Evolutionary conservation across 2,113 vertebrate genomes (phyloP).

Genomic region (Periophthalmodon schlosseri): DNA sequence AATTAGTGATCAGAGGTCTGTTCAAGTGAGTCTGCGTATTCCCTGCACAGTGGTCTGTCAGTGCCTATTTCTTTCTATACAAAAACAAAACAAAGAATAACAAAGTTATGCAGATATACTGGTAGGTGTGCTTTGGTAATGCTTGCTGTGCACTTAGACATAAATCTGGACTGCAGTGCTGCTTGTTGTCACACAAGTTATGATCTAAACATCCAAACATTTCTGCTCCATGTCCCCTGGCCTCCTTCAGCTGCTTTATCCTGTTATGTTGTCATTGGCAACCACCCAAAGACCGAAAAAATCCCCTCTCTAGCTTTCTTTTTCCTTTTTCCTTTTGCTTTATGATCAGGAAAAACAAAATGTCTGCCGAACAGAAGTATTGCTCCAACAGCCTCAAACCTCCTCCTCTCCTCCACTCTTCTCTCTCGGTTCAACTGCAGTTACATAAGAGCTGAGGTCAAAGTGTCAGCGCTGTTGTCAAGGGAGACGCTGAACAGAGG

Average conservation of each 20-base stretch:
- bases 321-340: slow-evolving; percentile 43
- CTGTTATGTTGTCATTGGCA: slow-evolving; percentile 57
- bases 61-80: neutral
- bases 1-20: neutral
- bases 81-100: neutral
- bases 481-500: slow-evolving; percentile 66
- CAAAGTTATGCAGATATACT: neutral
- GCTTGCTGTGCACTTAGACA: neutral
- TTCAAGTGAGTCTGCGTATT: neutral
- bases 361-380: slow-evolving; percentile 55
- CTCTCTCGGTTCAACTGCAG: slow-evolving; percentile 41
- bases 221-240: slow-evolving; percentile 29
- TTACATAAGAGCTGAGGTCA: slow-evolving; percentile 74
- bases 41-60: too few species aligned
- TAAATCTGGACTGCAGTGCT: slow-evolving; percentile 6
- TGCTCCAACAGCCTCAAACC: slow-evolving; percentile 20
- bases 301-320: slow-evolving; percentile 13
- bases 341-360: slow-evolving; percentile 59
- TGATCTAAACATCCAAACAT: slow-evolving; percentile 43
- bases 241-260: slow-evolving; percentile 49
- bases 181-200: slow-evolving; percentile 33
- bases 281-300: slow-evolving; percentile 27
- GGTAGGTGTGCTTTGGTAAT: neutral
- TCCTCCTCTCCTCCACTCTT: slow-evolving; percentile 23
- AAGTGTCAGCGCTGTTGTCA: slow-evolving; percentile 70